Evolutionary conservation across 2,113 vertebrate species (phyloP).

Genomic region (Hylia prasina): DNA sequence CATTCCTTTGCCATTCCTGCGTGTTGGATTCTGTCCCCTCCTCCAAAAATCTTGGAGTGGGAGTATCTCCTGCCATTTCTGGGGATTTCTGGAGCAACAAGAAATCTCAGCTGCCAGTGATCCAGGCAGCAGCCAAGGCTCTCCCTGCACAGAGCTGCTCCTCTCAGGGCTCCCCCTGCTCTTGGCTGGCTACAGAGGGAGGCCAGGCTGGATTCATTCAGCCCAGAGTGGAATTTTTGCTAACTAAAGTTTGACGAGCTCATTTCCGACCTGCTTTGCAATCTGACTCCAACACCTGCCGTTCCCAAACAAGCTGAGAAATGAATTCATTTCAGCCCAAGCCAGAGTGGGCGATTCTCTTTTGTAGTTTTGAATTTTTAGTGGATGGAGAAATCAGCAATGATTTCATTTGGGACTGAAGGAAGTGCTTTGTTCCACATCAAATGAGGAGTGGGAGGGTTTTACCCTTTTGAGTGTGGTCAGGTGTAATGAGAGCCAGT

Average conservation of each 20-base stretch:
- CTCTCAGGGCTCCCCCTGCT: not conserved
- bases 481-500: not conserved
- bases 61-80: not conserved
- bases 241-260: not conserved
- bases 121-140: not conserved
- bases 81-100: not conserved
- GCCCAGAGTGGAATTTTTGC: not conserved
- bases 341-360: not conserved
- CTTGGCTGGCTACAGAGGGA: not conserved
- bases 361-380: conserved; percentile 18
- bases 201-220: not conserved
- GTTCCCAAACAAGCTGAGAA: not conserved
- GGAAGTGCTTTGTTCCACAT: not conserved
- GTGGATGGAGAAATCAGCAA: conserved; percentile 31
- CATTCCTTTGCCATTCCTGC: not conserved
- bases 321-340: conserved; percentile 29
- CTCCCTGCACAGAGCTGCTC: not conserved
- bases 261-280: conserved; percentile 33
- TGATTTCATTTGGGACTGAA: conserved; percentile 16
- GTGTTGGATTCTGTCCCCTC: not conserved
- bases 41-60: not conserved
- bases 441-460: not conserved
- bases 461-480: not conserved
- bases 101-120: not conserved
- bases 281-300: conserved; percentile 5